Conservation (phyloP, 1,140 invertebrate genomes). For the Dendroctonus valens region DNA sequence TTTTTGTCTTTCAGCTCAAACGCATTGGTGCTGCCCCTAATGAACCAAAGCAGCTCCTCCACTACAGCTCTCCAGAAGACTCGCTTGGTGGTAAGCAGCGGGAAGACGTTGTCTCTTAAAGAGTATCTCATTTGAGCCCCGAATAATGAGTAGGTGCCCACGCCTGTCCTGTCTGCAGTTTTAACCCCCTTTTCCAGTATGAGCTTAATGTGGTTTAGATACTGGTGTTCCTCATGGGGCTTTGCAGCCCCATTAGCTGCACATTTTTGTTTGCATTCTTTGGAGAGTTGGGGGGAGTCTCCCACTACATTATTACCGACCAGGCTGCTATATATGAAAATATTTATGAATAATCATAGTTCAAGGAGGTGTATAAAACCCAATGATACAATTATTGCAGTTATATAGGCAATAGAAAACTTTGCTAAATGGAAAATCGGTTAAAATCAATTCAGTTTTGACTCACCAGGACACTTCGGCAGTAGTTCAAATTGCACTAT, state of each 20-base stretch:
- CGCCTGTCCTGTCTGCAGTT: constrained; percentile 82
- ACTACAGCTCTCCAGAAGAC: constrained; percentile 93
- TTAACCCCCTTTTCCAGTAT: constrained; percentile 67
- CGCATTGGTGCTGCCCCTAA: constrained; percentile 89
- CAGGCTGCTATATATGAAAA: too few relatives aligned
- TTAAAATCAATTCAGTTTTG: too few relatives aligned
- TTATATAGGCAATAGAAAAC: too few relatives aligned
- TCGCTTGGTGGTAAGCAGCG: constrained; percentile 93
- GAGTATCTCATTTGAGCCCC: constrained; percentile 89
- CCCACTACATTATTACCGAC: too few relatives aligned
- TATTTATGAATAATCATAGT: too few relatives aligned
- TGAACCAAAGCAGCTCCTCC: constrained; percentile 96
- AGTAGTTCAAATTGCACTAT: too few relatives aligned
- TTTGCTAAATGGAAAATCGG: too few relatives aligned
- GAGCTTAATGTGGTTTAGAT: constrained; percentile 63
- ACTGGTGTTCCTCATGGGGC: constrained; percentile 62
- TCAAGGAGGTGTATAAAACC: too few relatives aligned
- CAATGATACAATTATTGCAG: too few relatives aligned
- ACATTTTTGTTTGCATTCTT: too few relatives aligned
- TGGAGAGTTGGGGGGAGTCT: too few relatives aligned
- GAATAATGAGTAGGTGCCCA: constrained; percentile 88
- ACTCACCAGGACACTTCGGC: too few relatives aligned
- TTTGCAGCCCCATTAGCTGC: neutral
- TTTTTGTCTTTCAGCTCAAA: constrained; percentile 81
- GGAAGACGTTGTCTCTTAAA: constrained; percentile 77